Base-by-base conservation (phyloP, 2,797 vertebrate genomes). In the Crax fasciolata region DNA sequence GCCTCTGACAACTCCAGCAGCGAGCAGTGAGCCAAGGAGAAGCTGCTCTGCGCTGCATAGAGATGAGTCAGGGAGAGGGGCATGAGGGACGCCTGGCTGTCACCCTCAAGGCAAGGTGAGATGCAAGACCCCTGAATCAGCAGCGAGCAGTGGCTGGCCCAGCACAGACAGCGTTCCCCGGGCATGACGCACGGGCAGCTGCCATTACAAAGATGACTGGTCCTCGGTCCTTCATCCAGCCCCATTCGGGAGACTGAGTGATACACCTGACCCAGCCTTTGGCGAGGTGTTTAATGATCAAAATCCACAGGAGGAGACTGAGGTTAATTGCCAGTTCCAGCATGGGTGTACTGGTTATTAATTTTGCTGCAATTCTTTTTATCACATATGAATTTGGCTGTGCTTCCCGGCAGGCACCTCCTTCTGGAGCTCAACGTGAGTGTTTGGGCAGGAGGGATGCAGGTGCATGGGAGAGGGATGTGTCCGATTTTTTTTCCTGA, bases 271-370 rank as follows among this genome's bases (percentile, higher is more conserved):
- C 41, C 51, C 62, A 38, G 87, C 68, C 83, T 73, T 84, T 78
- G 91, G 91, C 63, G 85, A 88, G 54, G 44, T 94, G 67, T 95
- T 88, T 84, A 81, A 90, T 86, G 66, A 87, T 0, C 68, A 32
- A 84, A 88, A 92, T 68, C 49, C 1, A 1, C 62, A 91, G 72
- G 77, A 94, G 39, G 49, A 95, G 68, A 74, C 27, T 4, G 8
- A 88, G 54, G 59, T 76, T 95, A 93, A 95, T 85, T 96, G 86
- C 43, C 49, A 68, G 68, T 35, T 92, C 52, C 83, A 81, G 76
- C 63, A 81, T 15, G 86, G 35, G 46, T 63, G 65, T 85, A 81
- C 51, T 0, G 1, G 44, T 87, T 93, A 88, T 52, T 93, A 86
- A 90, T 48, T 70, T n/a, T 80, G 67, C 24, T 61, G 39, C 32